Evolutionary conservation across 2,113 vertebrate species (phyloP).

Genomic region (Chaetodon trifascialis): DNA sequence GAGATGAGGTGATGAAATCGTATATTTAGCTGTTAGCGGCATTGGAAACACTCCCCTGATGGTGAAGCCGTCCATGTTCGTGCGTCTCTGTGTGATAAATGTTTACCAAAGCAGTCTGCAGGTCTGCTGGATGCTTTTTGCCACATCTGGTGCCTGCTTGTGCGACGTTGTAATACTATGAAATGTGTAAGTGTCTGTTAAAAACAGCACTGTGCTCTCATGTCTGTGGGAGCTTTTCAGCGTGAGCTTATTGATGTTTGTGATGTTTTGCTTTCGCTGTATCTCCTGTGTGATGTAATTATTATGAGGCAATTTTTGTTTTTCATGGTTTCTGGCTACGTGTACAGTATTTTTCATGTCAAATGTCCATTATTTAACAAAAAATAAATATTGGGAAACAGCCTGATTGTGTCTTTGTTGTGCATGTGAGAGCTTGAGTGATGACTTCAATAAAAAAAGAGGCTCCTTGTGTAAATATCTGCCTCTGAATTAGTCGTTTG

Average conservation of each 20-base stretch:
- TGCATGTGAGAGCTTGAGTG: background rate
- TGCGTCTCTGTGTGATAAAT: conserved; percentile 27
- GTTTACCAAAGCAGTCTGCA: conserved; percentile 43
- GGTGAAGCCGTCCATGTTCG: conserved; percentile 30
- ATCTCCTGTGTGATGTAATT: conserved; percentile 24
- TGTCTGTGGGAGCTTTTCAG: conserved; percentile 16
- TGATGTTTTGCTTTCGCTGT: conserved; percentile 52
- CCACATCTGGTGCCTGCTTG: conserved; percentile 59
- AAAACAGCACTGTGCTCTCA: background rate
- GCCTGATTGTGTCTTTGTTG: background rate
- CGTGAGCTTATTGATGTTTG: conserved; percentile 41
- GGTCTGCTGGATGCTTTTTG: conserved; percentile 5
- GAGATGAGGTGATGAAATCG: conserved; percentile 22
- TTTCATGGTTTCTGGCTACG: conserved; percentile 27
- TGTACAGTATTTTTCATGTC: conserved; percentile 40
- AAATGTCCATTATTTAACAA: conserved; percentile 55
- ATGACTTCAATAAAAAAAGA: background rate
- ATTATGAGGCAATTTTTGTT: conserved; percentile 3
- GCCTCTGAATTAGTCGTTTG: background rate
- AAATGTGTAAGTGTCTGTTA: conserved; percentile 29
- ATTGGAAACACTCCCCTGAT: conserved; percentile 16
- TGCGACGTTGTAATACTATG: conserved; percentile 32
- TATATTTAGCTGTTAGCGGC: conserved; percentile 39
- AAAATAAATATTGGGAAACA: conserved; percentile 52
- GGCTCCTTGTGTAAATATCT: background rate